Evolutionary conservation across 2,113 vertebrate genomes (phyloP).

Genomic region (Sprattus sprattus): DNA sequence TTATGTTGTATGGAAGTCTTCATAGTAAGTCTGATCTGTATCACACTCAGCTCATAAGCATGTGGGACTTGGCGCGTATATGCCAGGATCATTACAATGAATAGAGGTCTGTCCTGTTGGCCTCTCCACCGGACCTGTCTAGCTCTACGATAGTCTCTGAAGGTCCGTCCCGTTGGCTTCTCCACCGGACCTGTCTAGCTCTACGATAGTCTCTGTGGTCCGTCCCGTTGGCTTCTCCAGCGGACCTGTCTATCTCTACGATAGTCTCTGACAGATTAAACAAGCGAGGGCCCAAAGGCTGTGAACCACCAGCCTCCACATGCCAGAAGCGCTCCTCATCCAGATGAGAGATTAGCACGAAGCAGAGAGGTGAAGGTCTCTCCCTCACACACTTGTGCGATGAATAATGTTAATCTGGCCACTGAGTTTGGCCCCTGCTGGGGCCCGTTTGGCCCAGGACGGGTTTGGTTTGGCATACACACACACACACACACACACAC

Average conservation of each 20-base stretch:
- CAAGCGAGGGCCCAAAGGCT: neutral
- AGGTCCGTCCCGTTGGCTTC: neutral
- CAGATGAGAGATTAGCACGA: neutral
- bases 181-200: neutral
- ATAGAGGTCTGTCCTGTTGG: neutral
- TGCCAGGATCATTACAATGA: neutral
- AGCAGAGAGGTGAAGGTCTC: neutral
- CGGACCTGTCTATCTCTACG: too few relatives aligned
- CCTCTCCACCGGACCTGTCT: neutral
- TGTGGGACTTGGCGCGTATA: neutral
- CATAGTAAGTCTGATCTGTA: neutral
- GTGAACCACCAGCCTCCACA: too few relatives aligned
- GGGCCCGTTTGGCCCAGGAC: neutral
- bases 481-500: too few relatives aligned
- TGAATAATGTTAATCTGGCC: conserved; percentile 14
- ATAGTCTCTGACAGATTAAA: neutral
- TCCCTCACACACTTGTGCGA: neutral
- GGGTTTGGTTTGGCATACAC: conserved; percentile 31
- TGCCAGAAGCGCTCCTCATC: neutral
- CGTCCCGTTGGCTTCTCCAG: too few relatives aligned
- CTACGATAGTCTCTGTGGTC: too few relatives aligned
- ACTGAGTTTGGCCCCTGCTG: neutral
- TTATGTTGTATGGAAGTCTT: neutral
- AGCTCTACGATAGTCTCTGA: neutral
- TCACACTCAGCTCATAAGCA: neutral